Conservation (phyloP, 2,797 vertebrate species). For the Danio jaintianensis region DNA sequence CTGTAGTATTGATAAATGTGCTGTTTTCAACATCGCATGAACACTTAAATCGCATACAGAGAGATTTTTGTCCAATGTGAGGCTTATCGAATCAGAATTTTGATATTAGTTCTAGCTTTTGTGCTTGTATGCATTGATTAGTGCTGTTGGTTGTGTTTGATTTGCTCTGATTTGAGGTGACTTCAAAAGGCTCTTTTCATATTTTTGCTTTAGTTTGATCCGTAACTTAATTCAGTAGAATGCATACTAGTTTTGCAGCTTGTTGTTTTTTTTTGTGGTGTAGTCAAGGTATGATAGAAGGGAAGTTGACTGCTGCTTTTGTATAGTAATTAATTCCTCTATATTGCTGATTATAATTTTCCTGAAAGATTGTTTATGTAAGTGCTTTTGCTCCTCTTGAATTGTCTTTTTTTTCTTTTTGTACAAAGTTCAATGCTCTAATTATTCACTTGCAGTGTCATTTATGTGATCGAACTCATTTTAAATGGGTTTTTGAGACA, state of each 20-base stretch:
- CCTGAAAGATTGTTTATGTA: not conserved
- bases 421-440: not conserved
- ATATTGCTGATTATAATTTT: not conserved
- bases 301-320: conserved; percentile 12
- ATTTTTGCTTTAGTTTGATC: not conserved
- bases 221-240: not conserved
- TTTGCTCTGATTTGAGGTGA: not conserved
- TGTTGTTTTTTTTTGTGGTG: not conserved
- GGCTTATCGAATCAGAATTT: not conserved
- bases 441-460: not conserved
- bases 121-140: not conserved
- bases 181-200: conserved; percentile 1
- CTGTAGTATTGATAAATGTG: conserved; percentile 25
- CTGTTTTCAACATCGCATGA: conserved; percentile 55
- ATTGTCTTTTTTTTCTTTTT: not conserved
- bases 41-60: conserved; percentile 34
- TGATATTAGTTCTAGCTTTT: not conserved
- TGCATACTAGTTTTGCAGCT: not conserved
- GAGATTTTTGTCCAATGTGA: not conserved
- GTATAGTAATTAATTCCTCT: conserved; percentile 22
- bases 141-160: not conserved
- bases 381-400: conserved; percentile 1
- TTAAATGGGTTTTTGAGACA: conserved; percentile 46
- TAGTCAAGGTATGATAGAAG: not conserved
- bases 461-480: conserved; percentile 28